Conservation (phyloP, 2,797 vertebrate species). For the Liasis olivaceus region DNA sequence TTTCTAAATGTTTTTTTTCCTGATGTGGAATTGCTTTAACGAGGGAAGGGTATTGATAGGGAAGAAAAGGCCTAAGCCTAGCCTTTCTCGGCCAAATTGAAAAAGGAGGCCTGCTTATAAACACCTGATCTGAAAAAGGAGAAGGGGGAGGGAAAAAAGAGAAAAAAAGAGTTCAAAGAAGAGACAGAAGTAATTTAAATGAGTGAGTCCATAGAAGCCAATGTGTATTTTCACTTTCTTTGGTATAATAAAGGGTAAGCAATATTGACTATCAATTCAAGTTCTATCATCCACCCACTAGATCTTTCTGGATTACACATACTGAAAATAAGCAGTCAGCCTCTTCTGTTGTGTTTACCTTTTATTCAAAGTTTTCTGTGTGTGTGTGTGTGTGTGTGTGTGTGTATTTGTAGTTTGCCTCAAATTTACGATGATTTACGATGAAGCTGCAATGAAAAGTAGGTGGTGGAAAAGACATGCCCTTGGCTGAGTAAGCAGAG, state of each 20-base stretch:
- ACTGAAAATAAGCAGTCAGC: slow-evolving; percentile 71
- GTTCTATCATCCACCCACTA: slow-evolving; percentile 64
- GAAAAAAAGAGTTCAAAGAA: slow-evolving; percentile 43
- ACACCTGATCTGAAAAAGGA: slow-evolving; percentile 36
- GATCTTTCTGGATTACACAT: slow-evolving; percentile 66
- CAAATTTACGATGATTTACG: slow-evolving; percentile 52
- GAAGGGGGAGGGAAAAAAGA: background rate
- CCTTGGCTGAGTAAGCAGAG: slow-evolving; percentile 30
- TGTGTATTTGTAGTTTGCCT: slow-evolving; percentile 47
- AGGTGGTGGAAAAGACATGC: slow-evolving; percentile 44
- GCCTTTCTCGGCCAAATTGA: slow-evolving; percentile 30
- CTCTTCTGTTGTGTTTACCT: slow-evolving; percentile 52
- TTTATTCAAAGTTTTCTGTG: slow-evolving; percentile 41
- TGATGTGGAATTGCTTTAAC: slow-evolving; percentile 26
- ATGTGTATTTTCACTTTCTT: slow-evolving; percentile 51
- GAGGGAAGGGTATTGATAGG: background rate
- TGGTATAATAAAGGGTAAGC: slow-evolving; percentile 46
- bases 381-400: background rate
- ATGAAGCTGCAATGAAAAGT: slow-evolving; percentile 58
- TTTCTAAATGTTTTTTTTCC: background rate
- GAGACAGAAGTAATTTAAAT: slow-evolving; percentile 47
- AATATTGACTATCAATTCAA: slow-evolving; percentile 60
- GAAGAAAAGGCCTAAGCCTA: slow-evolving; percentile 35
- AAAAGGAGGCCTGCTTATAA: slow-evolving; percentile 63
- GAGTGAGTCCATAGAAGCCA: slow-evolving; percentile 50